phyloP scores from a whole-genome alignment of 2,888 invertebrate genomes.

The Phyllotreta striolata region DNA sequence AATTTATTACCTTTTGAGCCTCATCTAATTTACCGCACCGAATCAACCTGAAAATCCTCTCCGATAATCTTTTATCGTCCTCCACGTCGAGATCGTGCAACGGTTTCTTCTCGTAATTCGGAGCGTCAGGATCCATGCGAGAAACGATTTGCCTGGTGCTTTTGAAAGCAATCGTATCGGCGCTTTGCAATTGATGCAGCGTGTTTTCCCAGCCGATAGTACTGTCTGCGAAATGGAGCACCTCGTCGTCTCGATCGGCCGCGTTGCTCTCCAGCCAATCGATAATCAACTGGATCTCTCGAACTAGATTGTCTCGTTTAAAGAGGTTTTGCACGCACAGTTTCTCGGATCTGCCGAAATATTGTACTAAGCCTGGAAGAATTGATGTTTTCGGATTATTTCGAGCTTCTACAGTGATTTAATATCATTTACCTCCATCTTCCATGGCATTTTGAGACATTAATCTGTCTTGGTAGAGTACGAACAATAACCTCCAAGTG shows the following conservation, averaged over 20 bases:
- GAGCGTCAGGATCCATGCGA: constrained; percentile 87
- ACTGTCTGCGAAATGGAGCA: constrained; percentile 80
- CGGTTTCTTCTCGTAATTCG: constrained; percentile 76
- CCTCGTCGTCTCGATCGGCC: constrained; percentile 63
- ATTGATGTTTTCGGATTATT: background rate
- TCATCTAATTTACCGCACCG: constrained; percentile 86
- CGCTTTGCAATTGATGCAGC: constrained; percentile 73
- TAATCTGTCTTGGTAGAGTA: constrained; percentile 83
- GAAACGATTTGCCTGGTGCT: constrained; percentile 69
- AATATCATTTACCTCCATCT: constrained; percentile 48
- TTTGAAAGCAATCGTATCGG: constrained; percentile 67
- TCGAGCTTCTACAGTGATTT: no score
- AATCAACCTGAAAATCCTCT: constrained; percentile 76
- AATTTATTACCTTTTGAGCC: constrained; percentile 70
- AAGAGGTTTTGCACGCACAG: constrained; percentile 67
- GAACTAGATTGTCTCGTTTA: constrained; percentile 64
- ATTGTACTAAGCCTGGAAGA: constrained; percentile 45
- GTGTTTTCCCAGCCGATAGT: constrained; percentile 93
- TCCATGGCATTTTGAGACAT: constrained; percentile 52
- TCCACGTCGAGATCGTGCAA: constrained; percentile 88
- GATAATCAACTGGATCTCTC: constrained; percentile 83
- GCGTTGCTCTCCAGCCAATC: constrained; percentile 93
- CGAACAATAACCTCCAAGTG: constrained; percentile 86
- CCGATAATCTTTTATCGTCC: constrained; percentile 72
- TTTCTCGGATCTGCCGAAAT: constrained; percentile 66